phyloP scores from a whole-genome alignment of 2,888 invertebrate species.

The Philhelius pedissequus region DNA sequence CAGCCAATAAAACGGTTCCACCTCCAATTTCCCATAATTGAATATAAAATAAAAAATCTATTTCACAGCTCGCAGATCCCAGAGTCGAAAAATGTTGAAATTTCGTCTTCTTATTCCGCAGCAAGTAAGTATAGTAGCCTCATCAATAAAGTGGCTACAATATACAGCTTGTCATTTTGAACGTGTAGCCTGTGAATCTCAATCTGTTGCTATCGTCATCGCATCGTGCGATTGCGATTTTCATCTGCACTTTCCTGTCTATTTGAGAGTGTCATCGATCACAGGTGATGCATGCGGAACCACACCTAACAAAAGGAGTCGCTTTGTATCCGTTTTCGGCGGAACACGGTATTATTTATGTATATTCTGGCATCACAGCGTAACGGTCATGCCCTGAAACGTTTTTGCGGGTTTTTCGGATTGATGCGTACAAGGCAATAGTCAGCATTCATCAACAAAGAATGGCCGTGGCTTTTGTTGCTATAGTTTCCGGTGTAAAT shows the following conservation, averaged over 20 bases:
- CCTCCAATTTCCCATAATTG: constrained; percentile 49
- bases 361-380: constrained; percentile 19
- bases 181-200: too few species aligned
- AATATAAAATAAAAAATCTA: constrained; percentile 8
- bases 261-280: constrained; percentile 54
- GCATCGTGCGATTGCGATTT: too few species aligned
- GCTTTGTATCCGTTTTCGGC: constrained; percentile 31
- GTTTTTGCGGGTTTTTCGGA: constrained; percentile 48
- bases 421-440: constrained; percentile 50
- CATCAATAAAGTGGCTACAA: constrained; percentile 43
- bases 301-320: constrained; percentile 52
- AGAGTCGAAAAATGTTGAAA: background rate
- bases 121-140: background rate
- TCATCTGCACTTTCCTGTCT: background rate
- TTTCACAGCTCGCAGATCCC: background rate
- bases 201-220: constrained; percentile 18
- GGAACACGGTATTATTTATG: background rate
- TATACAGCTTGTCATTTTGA: constrained; percentile 21
- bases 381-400: constrained; percentile 69
- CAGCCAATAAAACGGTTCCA: constrained; percentile 37
- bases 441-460: constrained; percentile 4
- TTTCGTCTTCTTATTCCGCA: constrained; percentile 10
- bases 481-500: constrained; percentile 53
- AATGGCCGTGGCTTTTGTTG: constrained; percentile 32
- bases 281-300: constrained; percentile 68